Conservation (phyloP, 2,888 invertebrate species). For the Sinotaia quadrata region DNA sequence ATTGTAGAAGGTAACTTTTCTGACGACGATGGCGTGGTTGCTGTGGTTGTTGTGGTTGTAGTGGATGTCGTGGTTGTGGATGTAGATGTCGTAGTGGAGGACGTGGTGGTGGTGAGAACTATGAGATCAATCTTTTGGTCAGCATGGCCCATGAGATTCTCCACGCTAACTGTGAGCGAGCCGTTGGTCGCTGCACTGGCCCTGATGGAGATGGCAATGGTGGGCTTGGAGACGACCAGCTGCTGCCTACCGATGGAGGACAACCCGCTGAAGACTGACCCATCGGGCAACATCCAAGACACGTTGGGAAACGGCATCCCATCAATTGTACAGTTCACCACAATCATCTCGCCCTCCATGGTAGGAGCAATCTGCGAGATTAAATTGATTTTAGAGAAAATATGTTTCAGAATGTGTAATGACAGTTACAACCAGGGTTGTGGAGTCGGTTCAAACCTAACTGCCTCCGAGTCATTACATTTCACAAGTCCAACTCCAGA, state of each 20-base stretch:
- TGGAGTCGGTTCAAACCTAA: no score
- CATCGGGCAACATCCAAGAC: conserved; percentile 13
- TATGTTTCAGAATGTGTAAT: no score
- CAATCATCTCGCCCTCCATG: neutral
- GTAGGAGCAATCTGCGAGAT: neutral
- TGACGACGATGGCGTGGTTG: neutral
- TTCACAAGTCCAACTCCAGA: no score
- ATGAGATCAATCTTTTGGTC: neutral
- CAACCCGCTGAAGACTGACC: neutral
- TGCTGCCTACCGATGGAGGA: neutral
- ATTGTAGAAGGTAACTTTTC: no score
- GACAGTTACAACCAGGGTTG: no score
- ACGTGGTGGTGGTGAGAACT: conserved; percentile 14
- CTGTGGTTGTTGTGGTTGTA: neutral
- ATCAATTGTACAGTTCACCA: conserved; percentile 6
- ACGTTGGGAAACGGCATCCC: conserved; percentile 20
- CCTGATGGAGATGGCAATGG: conserved; percentile 7
- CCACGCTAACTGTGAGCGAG: conserved; percentile 20
- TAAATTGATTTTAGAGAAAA: no score
- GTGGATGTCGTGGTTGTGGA: neutral
- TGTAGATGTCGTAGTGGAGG: conserved; percentile 2
- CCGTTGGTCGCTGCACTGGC: conserved; percentile 14
- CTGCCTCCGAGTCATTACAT: no score
- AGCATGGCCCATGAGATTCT: conserved; percentile 11
- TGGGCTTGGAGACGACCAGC: neutral